Base-by-base conservation (phyloP, 2,888 invertebrate genomes). In the Sinopyrophorus schimmeli region DNA sequence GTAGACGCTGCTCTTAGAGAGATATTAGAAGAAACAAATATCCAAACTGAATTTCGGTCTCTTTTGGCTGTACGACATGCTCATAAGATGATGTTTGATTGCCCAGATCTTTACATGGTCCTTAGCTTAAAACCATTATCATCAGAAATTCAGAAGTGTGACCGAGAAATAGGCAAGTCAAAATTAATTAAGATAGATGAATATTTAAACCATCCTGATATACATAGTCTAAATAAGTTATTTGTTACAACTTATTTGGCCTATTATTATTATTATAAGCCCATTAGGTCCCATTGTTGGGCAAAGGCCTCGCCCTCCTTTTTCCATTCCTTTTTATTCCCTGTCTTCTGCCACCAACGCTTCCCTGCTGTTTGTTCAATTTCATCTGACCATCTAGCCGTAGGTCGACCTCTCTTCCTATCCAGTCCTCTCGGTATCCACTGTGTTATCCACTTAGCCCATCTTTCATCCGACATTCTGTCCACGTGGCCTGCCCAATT, bases 11-110 rank as follows among this genome's bases (percentile, higher is more conserved):
- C 86, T 0, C 79, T 84, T 39, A 80, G 96, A 55, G 96, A 96
- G 76, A 89, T 95, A 0, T 76, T 80, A 40, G 96, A 96, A 76
- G 96, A 96, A 76, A 96, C 96, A 0, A 89, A 90, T 34, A 80
- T 96, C 41, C 74, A 81, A 57, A 78, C 89, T 0, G 78, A 82
- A 61, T 95, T 92, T 71, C 78, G 83, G 46, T 86, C 87, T 10
- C 74, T 95, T 49, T 72, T 94, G 1, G 81, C 85, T 30, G 77
- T 92, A 32, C 79, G 93, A 53, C 95, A 95, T 66, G 79, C 82
- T 11, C 91, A 92, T 67, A 76, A 80, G 18, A 83, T 82, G 42
- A 81, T 81, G 68, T 92, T 88, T 71, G 85, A 80, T 0, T 92
- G 92, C 71, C 92, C 92, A 0, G 95, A 95, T 70, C 81, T 94